Base-by-base conservation (phyloP, 2,888 invertebrate genomes). In the Macrosiphum euphorbiae region DNA sequence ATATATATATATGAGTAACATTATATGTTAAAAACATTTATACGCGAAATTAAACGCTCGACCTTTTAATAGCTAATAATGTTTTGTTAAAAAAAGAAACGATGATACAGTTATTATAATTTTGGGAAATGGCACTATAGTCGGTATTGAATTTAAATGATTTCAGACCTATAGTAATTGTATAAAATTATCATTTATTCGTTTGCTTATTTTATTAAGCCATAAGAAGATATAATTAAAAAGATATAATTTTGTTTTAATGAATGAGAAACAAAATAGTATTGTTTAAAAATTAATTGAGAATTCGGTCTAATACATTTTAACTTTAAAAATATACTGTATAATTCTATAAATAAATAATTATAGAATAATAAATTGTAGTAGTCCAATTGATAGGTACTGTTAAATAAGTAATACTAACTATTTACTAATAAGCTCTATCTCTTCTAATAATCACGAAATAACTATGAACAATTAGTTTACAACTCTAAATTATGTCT, bases 1-100 rank as follows among this genome's bases (percentile, higher is more conserved):
- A 52, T 13, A 52, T n/a, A 52, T 16, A 52, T 52, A 52, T 3
- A 55, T 20, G 55, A 5, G 55, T 55, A 78, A 35, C 35, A 78
- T 35, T 20, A 78, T 20, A 78, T 78, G 78, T 78, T 78, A 78
- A 78, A 78, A 78, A 78, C 35, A 78, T 78, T 78, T 78, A 78
- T 8, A 67, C n/a, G n/a, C n/a, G 20, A 78, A 78, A 35, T 78
- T 78, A 78, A 35, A 78, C 8, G 20, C 8, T 78, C 0, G 8
- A 78, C 35, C 35, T 35, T 78, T 78, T 35, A 78, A 20, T 20
- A 47, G 11, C 47, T 47, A 55, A 55, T 55, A 35, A 78, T 78
- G 20, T 35, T 35, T 78, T 78, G 24, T 35, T 78, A 78, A 78
- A 78, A 52, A 78, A 35, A 20, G 16, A 78, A 35, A 35, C 35